phyloP scores from a whole-genome alignment of 1,140 invertebrate species.

The Muscidifurax raptorellus region DNA sequence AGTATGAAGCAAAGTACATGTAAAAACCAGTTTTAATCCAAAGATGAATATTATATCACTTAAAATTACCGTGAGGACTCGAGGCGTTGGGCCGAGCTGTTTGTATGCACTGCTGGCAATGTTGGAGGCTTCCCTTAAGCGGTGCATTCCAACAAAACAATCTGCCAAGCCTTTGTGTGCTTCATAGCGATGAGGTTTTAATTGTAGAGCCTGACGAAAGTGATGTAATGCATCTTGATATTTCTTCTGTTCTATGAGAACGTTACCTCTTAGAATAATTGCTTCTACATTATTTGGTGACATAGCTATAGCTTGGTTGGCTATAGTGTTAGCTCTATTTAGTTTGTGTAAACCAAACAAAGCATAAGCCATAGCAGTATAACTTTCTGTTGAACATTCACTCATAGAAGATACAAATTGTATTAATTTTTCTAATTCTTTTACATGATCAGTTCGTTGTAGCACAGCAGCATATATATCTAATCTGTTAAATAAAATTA shows the following conservation, averaged over 20 bases:
- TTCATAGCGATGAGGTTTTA: constrained; percentile 78
- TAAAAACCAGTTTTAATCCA: background rate
- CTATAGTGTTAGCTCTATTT: constrained; percentile 79
- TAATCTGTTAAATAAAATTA: constrained; percentile 59
- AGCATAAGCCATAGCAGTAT: constrained; percentile 81
- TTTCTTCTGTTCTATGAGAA: constrained; percentile 84
- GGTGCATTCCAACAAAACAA: constrained; percentile 81
- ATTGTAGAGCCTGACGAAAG: constrained; percentile 84
- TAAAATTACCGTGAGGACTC: constrained; percentile 80
- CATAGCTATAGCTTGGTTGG: constrained; percentile 76
- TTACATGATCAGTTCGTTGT: constrained; percentile 71
- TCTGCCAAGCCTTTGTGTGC: constrained; percentile 84
- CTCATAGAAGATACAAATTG: constrained; percentile 67
- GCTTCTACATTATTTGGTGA: constrained; percentile 81
- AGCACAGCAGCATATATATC: constrained; percentile 75
- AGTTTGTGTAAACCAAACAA: constrained; percentile 76
- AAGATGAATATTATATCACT: constrained; percentile 2
- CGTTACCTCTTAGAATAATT: constrained; percentile 82
- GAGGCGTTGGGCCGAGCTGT: constrained; percentile 81
- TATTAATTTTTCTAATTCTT: constrained; percentile 75
- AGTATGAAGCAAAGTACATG: background rate
- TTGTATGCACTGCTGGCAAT: constrained; percentile 83
- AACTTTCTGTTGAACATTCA: constrained; percentile 78
- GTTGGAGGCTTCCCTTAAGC: constrained; percentile 82
- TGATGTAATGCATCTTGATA: constrained; percentile 82